A percentile compares a stretch with the other conserved stretches of the same genome.
phyloP scores from a whole-genome alignment of 1,140 invertebrate species.

The Pogonomyrmex californicus region DNA sequence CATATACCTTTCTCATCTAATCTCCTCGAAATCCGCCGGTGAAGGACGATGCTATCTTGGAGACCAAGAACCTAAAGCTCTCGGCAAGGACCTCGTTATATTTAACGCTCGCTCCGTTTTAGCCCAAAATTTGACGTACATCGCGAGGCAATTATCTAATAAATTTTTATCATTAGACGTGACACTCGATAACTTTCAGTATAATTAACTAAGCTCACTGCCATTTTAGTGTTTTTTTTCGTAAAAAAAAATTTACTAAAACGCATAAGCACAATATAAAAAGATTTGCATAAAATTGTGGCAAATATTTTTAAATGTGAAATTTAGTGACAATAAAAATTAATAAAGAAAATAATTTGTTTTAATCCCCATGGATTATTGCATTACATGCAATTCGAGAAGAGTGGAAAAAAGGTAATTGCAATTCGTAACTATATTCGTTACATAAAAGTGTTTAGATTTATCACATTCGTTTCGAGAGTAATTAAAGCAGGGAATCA shows the following conservation, averaged over 20 bases:
- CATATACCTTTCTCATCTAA: conserved; percentile 35
- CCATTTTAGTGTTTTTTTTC: neutral
- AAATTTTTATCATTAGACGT: conserved; percentile 27
- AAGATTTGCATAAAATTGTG: neutral
- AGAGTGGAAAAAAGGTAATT: neutral
- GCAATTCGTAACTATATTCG: neutral
- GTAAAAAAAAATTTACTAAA: neutral
- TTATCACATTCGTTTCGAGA: conserved; percentile 11
- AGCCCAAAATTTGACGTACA: neutral
- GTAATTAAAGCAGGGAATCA: conserved; percentile 43
- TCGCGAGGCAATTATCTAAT: conserved; percentile 1
- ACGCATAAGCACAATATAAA: neutral
- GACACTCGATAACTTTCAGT: neutral
- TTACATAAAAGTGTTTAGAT: neutral
- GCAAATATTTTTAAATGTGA: neutral
- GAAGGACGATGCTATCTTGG: conserved; percentile 37
- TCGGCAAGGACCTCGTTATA: conserved; percentile 24
- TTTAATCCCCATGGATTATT: neutral
- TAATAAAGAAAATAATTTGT: neutral
- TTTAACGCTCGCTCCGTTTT: conserved; percentile 26
- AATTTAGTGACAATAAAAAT: neutral
- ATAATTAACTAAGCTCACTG: neutral
- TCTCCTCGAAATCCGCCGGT: conserved; percentile 36
- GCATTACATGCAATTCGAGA: neutral
- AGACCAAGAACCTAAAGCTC: conserved; percentile 21